phyloP scores from a whole-genome alignment of 2,113 vertebrate species.

The Lethenteron camtschaticum region DNA sequence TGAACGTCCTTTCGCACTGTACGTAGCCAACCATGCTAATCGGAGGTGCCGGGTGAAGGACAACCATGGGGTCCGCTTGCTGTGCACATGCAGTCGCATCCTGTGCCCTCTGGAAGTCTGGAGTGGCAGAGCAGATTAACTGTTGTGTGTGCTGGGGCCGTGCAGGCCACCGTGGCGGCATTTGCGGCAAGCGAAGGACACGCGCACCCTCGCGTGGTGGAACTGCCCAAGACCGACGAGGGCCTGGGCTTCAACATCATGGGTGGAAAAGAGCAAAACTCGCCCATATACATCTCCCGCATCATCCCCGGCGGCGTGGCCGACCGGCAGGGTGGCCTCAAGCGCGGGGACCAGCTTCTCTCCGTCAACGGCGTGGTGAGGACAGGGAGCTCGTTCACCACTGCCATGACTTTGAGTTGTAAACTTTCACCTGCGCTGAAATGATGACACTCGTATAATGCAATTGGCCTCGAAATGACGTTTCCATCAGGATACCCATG shows the following conservation, averaged over 20 bases:
- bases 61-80: too few species aligned
- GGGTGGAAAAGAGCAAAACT: conserved; percentile 97
- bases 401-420: too few species aligned
- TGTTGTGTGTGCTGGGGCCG: conserved; percentile 4
- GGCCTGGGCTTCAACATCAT: conserved; percentile 98
- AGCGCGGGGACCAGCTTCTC: conserved; percentile 90
- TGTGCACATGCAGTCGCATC: too few species aligned
- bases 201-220: conserved; percentile 83
- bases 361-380: conserved; percentile 96
- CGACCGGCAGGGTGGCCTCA: conserved; percentile 81
- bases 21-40: too few species aligned
- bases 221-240: conserved; percentile 92
- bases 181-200: conserved; percentile 97
- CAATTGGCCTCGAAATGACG: too few species aligned
- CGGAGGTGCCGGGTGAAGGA: too few species aligned
- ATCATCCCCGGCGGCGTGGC: conserved; percentile 96
- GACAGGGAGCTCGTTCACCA: conserved; percentile 3
- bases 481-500: too few species aligned
- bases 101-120: too few species aligned
- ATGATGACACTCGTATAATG: too few species aligned
- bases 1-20: too few species aligned
- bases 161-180: conserved; percentile 88
- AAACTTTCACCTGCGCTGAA: too few species aligned
- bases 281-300: conserved; percentile 95
- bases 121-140: too few species aligned